Percentiles rank a stretch among this genome's conserved stretches.
phyloP scores from a whole-genome alignment of 2,888 invertebrate species.

The Habrosyne pyritoides region DNA sequence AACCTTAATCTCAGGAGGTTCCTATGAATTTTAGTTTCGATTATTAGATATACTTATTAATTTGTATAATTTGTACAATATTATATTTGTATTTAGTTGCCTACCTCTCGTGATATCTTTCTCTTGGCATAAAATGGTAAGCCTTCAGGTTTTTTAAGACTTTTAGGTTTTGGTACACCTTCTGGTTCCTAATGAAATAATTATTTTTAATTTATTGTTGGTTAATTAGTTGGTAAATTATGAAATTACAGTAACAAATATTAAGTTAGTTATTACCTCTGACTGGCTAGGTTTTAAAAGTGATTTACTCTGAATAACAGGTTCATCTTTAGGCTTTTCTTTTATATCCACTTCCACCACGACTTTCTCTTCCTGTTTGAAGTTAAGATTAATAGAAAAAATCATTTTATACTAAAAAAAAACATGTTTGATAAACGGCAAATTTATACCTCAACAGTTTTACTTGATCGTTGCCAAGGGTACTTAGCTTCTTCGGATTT shows the following conservation, averaged over 20 bases:
- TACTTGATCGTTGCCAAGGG: slow-evolving; percentile 37
- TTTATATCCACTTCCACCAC: slow-evolving; percentile 17
- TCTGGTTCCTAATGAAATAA: slow-evolving; percentile 45
- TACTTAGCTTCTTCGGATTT: slow-evolving; percentile 12
- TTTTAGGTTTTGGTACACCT: slow-evolving; percentile 37
- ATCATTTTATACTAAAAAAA: background rate
- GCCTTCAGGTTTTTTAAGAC: slow-evolving; percentile 40
- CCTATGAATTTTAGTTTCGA: background rate
- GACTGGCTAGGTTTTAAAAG: slow-evolving; percentile 15
- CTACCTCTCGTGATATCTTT: slow-evolving; percentile 53
- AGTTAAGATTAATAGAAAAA: background rate
- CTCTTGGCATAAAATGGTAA: slow-evolving; percentile 46
- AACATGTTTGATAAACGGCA: slow-evolving; percentile 11
- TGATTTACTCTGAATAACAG: slow-evolving; percentile 11
- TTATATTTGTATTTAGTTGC: background rate
- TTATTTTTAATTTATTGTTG: slow-evolving; percentile 9
- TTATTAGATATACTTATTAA: too few species aligned
- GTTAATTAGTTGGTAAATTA: too few species aligned
- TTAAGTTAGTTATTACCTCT: background rate
- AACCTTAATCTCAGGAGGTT: background rate
- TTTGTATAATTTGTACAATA: too few species aligned
- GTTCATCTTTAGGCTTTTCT: slow-evolving; percentile 21
- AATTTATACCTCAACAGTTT: slow-evolving; percentile 32
- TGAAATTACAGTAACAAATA: background rate
- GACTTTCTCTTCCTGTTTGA: background rate